Conservation (phyloP, 2,888 invertebrate species). For the Machimus atricapillus region DNA sequence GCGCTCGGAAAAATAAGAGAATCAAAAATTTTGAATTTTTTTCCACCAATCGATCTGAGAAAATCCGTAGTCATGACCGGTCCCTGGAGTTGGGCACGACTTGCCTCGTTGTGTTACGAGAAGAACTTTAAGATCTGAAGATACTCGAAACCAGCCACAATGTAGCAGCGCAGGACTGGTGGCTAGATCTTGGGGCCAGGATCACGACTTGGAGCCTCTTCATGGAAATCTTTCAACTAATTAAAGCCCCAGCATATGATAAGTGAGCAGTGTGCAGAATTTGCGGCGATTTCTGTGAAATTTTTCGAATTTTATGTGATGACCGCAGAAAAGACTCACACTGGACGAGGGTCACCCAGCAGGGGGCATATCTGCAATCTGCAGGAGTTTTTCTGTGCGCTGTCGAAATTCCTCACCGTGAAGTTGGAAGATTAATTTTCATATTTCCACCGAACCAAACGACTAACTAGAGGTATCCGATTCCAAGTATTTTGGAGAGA, state of each 20-base stretch:
- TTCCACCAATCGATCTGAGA: constrained; percentile 22
- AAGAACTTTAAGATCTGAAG: not conserved
- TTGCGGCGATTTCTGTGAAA: not conserved
- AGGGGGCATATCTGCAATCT: constrained; percentile 1
- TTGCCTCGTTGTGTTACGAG: not conserved
- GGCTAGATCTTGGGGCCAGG: not conserved
- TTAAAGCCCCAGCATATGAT: not conserved
- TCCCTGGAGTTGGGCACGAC: not conserved
- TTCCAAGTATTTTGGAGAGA: not conserved
- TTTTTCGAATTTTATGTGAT: not conserved
- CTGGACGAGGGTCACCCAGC: constrained; percentile 3
- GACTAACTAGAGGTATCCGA: not conserved
- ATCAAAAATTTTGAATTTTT: not conserved
- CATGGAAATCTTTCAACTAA: constrained; percentile 20
- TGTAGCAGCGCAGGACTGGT: not conserved
- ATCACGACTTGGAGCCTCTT: constrained; percentile 25
- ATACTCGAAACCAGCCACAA: constrained; percentile 5
- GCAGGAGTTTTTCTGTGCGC: not conserved
- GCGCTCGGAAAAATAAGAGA: not conserved
- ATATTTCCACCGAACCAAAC: constrained; percentile 8
- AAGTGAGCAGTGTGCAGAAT: constrained; percentile 12
- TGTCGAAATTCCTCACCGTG: constrained; percentile 25
- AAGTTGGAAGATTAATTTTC: constrained; percentile 31
- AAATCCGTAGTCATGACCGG: constrained; percentile 24
- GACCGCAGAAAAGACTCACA: not conserved